Base-by-base conservation (phyloP, 2,888 invertebrate genomes). In the Chaitophorus viminalis region DNA sequence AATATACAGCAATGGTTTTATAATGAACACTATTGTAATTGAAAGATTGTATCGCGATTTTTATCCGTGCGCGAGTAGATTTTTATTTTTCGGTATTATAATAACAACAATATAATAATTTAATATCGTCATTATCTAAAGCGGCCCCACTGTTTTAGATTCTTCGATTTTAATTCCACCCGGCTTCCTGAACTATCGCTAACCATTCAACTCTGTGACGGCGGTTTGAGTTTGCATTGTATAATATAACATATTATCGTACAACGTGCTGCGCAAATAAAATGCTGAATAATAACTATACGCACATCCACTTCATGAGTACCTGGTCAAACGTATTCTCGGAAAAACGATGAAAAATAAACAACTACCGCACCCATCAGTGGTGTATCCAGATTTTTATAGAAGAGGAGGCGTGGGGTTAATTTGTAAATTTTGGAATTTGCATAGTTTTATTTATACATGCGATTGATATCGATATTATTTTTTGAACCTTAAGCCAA, bases 181-280 rank as follows among this genome's bases (percentile, higher is more conserved):
- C 25, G 70, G 70, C 29, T 82, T 70, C 17, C 46, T 65, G 81
- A 78, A 79, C 18, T 65, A 79, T 79, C 39, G 68, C 68, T 6
- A 70, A 52, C 46, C 39, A 70, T 70, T 21, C 60, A 21, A 29
- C 17, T 46, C 33, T 46, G n/a, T 25, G 60, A 14, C 9, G 52
- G 52, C 52, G 3, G 60, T 46, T 82, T 46, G 70, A 21, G 70
- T 46, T 82, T 25, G 70, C 31, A 46, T 70, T 46, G 46, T n/a
- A n/a, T 70, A 21, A 52, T n/a, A n/a, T 60, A 79, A 79, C 29
- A 29, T 36, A 68, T 81, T 8, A 68, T 6, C 46, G 46, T 21
- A 70, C 81, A 70, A 82, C 46, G 46, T 31, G 21, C 14, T 14
- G 29, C 65, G 46, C 31, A 31, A 82, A 82, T 82, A 46, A 46